Percentiles rank a stretch among this genome's conserved stretches.
Conservation (phyloP, 2,113 vertebrate genomes). For the Columbina picui region DNA sequence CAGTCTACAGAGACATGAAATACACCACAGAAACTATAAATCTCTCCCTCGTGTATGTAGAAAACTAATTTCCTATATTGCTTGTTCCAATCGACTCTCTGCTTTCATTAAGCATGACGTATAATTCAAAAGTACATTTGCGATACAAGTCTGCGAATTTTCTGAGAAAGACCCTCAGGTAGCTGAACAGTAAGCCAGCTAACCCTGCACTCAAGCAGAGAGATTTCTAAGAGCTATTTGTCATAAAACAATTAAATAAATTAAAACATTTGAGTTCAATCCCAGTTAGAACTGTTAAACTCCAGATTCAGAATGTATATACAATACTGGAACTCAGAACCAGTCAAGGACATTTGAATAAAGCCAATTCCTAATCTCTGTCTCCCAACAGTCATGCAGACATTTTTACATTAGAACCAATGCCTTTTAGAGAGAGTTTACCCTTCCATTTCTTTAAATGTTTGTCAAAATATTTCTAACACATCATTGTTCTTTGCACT, state of each 20-base stretch:
- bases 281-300: background rate
- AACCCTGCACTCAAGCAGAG: background rate
- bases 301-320: background rate
- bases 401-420: background rate
- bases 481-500: background rate
- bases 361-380: background rate
- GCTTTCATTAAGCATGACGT: background rate
- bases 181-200: background rate
- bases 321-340: background rate
- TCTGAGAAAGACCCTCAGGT: background rate
- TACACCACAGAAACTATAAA: slow-evolving; percentile 3
- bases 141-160: background rate
- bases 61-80: slow-evolving; percentile 12
- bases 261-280: background rate
- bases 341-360: background rate
- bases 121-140: background rate
- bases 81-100: background rate
- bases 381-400: background rate
- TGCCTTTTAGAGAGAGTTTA: background rate
- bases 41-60: background rate
- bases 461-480: background rate
- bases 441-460: background rate
- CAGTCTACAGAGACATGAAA: background rate
- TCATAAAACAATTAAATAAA: background rate
- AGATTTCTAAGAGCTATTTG: background rate